Evolutionary conservation across 2,888 invertebrate genomes (phyloP), one percentile per base, ranked within the genome.

Genomic region (Lycia hirtaria): DNA sequence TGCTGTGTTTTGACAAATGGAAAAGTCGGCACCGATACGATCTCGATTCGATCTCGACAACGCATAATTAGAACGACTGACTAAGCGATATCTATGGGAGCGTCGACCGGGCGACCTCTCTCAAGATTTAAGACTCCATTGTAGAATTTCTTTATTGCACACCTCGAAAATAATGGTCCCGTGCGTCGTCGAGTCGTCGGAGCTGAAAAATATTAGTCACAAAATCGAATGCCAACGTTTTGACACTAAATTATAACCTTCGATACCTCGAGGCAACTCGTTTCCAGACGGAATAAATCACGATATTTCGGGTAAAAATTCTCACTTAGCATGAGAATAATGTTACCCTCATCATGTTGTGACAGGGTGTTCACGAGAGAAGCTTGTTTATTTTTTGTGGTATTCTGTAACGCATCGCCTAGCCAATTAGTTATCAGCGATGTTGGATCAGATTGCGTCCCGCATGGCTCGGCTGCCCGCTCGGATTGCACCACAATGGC

Each of bases 341-440:
- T 55, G 51, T 50, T 60, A 71, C 68, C 70, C 67, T 70, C 61
- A 65, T 73, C 69, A 69, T 51, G 63, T 65, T 66, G 60, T 72
- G 72, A 69, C 69, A 60, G 58, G 64, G 66, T 71, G 64, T 60
- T 60, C 44, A 65, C 53, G 56, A 57, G 58, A 65, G 62, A 63
- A 59, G 72, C 66, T 63, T 73, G 69, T 78, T 74, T 77, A 67
- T 74, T 81, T 82, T 81, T 80, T 77, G 74, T 75, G 56, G 60
- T 67, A 64, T 73, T 77, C 71, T 69, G 76, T 81, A 78, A 81
- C 75, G 72, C 71, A 67, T 77, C 64, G 74, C 81, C 81, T 83
- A 80, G 82, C 78, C 81, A 81, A 86, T 88, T 88, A 85, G 79
- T 78, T 85, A 85, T 84, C 80, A 67, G 58, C 64, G 68, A 73